Conservation (phyloP, 2,888 invertebrate species). For the Rhamnusium bicolor region DNA sequence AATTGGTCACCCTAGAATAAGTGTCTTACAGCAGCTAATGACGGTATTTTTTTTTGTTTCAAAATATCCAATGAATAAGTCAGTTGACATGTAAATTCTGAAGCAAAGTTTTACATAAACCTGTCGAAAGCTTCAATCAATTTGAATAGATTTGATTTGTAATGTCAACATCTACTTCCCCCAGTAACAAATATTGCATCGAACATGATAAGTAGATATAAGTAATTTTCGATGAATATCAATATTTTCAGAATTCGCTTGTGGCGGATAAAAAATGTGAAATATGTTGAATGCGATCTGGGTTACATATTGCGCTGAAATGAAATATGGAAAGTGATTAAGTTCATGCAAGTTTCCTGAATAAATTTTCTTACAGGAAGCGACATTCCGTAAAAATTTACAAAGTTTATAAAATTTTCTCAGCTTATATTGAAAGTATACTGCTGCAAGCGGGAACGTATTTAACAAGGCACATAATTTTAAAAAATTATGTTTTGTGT, state of each 20-base stretch:
- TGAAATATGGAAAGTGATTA: slow-evolving; percentile 22
- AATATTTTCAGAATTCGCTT: background rate
- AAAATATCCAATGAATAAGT: too few species aligned
- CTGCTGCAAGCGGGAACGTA: background rate
- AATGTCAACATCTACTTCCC: background rate
- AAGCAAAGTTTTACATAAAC: background rate
- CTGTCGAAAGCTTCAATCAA: background rate
- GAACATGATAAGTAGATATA: background rate
- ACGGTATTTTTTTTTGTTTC: too few species aligned
- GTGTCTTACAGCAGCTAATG: too few species aligned
- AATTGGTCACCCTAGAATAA: too few species aligned
- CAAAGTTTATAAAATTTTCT: slow-evolving; percentile 8
- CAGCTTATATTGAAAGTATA: background rate
- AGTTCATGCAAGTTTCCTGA: slow-evolving; percentile 26
- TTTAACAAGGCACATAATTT: too few species aligned
- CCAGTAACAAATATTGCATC: background rate
- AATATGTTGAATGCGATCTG: background rate
- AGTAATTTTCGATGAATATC: slow-evolving; percentile 7
- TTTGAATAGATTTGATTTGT: background rate
- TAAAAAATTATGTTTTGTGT: too few species aligned
- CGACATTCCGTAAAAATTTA: slow-evolving; percentile 24
- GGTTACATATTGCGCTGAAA: background rate
- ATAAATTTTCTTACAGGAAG: slow-evolving; percentile 11
- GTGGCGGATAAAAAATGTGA: slow-evolving; percentile 6
- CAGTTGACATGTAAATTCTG: too few species aligned